phyloP scores from a whole-genome alignment of 1,140 invertebrate species.

The Manduca sexta region DNA sequence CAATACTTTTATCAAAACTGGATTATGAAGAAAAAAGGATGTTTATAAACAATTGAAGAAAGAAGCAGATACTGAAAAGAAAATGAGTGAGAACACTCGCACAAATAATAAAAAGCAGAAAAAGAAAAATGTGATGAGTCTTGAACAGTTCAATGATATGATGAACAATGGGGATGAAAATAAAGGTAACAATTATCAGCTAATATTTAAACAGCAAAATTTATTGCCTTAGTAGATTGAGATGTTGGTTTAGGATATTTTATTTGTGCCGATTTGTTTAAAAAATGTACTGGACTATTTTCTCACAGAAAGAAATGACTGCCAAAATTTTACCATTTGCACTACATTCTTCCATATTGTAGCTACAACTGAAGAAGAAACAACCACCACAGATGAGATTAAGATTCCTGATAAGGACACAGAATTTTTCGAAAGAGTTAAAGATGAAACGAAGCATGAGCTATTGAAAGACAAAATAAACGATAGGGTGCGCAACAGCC shows the following conservation, averaged over 20 bases:
- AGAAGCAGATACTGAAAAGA: slow-evolving; percentile 61
- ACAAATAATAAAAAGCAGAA: slow-evolving; percentile 72
- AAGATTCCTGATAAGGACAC: slow-evolving; percentile 44
- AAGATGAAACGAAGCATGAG: slow-evolving; percentile 78
- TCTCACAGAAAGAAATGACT: too few relatives aligned
- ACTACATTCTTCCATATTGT: too few relatives aligned
- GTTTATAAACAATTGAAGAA: slow-evolving; percentile 67
- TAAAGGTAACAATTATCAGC: too few relatives aligned
- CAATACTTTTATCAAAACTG: slow-evolving; percentile 79
- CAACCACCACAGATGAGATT: slow-evolving; percentile 23
- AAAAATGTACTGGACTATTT: too few relatives aligned
- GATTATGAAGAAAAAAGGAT: slow-evolving; percentile 79
- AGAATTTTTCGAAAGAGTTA: slow-evolving; percentile 80
- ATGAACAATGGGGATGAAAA: slow-evolving; percentile 39
- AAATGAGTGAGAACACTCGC: slow-evolving; percentile 34
- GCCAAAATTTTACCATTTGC: too few relatives aligned
- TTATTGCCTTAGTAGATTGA: too few relatives aligned
- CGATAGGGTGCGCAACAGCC: slow-evolving; percentile 61
- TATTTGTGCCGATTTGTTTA: too few relatives aligned
- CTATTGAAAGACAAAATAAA: slow-evolving; percentile 79
- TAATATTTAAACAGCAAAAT: too few relatives aligned
- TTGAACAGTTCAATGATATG: slow-evolving; percentile 78
- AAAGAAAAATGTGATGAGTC: slow-evolving; percentile 79
- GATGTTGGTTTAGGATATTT: too few relatives aligned
- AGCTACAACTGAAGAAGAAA: slow-evolving; percentile 19